Evolutionary conservation across 2,888 invertebrate genomes (phyloP).

Genomic region (Nymphalis urticae): DNA sequence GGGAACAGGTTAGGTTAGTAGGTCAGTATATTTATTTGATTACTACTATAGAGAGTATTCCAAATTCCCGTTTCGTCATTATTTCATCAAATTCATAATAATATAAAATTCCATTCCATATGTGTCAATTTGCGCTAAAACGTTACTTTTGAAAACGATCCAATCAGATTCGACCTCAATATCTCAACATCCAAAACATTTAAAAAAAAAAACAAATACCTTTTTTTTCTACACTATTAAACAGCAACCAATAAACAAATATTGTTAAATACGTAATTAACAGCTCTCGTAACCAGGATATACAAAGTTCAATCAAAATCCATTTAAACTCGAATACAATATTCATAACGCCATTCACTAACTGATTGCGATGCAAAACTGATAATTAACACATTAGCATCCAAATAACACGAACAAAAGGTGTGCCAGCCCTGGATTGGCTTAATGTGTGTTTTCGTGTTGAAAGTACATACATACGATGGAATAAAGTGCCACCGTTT

Average conservation of each 20-base stretch:
- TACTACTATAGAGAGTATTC: no score
- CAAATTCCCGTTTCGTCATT: no score
- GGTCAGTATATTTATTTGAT: no score
- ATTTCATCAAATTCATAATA: no score
- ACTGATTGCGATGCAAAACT: conserved; percentile 74
- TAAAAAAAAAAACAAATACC: no score
- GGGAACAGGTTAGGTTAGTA: no score
- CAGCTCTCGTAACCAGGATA: conserved; percentile 1
- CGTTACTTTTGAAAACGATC: no score
- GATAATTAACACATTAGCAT: conserved; percentile 79
- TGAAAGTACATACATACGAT: conserved; percentile 11
- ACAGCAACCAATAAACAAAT: not conserved
- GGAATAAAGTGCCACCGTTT: conserved; percentile 25
- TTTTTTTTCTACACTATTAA: no score
- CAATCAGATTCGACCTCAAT: no score
- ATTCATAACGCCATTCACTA: conserved; percentile 64
- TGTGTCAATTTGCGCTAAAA: no score
- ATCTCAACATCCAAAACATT: no score
- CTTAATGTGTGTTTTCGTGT: conserved; percentile 48
- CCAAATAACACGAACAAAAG: conserved; percentile 76
- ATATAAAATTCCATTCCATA: no score
- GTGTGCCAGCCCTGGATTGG: conserved; percentile 54
- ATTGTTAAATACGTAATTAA: not conserved
- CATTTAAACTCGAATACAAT: conserved; percentile 66
- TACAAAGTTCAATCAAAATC: conserved; percentile 65